These are phyloP conservation scores for Pherbina coryleti DNA, from an alignment of 2,888 invertebrate genomes.

Conservation along the genomic window DNA sequence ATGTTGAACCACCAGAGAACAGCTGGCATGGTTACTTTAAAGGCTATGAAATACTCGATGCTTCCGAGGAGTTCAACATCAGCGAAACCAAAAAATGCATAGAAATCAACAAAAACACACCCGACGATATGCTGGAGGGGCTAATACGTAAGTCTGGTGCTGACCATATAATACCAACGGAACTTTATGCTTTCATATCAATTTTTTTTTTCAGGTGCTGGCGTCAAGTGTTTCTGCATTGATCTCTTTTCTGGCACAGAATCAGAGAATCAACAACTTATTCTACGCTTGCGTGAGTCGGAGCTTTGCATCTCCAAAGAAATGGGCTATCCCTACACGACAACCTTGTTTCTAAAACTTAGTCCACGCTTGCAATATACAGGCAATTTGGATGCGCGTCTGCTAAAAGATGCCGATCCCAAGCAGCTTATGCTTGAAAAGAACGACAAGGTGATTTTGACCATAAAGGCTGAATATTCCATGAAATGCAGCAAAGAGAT, in stretches of 20 bases:
- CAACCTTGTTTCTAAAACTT: conserved; percentile 58
- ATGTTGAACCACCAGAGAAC: conserved; percentile 31
- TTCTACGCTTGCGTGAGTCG: conserved; percentile 57
- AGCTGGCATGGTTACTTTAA: conserved; percentile 57
- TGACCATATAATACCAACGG: no score
- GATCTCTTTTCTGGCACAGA: conserved; percentile 59
- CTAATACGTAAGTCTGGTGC: conserved; percentile 52
- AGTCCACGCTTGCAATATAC: conserved; percentile 61
- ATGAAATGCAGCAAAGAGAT: conserved; percentile 36
- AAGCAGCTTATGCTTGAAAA: conserved; percentile 40
- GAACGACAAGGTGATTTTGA: conserved; percentile 48
- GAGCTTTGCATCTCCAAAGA: conserved; percentile 56
- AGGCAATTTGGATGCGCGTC: conserved; percentile 50
- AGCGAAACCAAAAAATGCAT: conserved; percentile 58
- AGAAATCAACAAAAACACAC: conserved; percentile 45
- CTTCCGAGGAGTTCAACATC: conserved; percentile 43
- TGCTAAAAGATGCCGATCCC: not conserved
- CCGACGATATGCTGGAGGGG: conserved; percentile 44
- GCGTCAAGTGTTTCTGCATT: conserved; percentile 59
- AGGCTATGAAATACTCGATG: conserved; percentile 55
- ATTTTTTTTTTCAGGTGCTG: conserved; percentile 46
- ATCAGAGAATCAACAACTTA: conserved; percentile 53
- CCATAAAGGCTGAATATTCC: conserved; percentile 56
- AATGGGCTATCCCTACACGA: conserved; percentile 56
- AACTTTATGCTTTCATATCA: not conserved